These are phyloP conservation scores for Sarcophaga caerulescens DNA, from an alignment of 2,888 invertebrate genomes.

Conservation along the genomic window DNA sequence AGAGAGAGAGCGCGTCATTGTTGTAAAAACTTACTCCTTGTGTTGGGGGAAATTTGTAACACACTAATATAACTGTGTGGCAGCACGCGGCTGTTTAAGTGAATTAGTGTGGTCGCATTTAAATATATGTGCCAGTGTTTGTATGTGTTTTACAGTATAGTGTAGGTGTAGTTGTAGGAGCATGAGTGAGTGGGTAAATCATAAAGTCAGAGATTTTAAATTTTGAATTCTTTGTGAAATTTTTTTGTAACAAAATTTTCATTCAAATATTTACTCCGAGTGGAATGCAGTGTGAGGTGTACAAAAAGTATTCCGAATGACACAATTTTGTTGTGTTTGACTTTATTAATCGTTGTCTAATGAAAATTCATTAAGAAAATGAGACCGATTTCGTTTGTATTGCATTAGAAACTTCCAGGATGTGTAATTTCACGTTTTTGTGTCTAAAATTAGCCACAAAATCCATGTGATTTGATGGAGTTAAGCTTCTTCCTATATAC, in stretches of 20 bases:
- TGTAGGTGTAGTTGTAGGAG: background rate
- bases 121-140: slow-evolving; percentile 15
- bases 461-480: no score
- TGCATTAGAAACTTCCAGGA: no score
- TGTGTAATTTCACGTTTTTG: no score
- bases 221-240: slow-evolving; percentile 40
- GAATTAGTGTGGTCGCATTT: slow-evolving; percentile 36
- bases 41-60: slow-evolving; percentile 60
- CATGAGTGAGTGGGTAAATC: slow-evolving; percentile 37
- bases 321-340: no score
- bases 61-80: slow-evolving; percentile 44
- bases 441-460: no score
- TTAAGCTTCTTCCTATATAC: no score
- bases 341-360: no score
- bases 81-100: slow-evolving; percentile 36
- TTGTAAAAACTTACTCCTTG: slow-evolving; percentile 58
- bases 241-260: background rate
- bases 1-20: slow-evolving; percentile 25
- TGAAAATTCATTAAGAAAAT: no score
- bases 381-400: no score
- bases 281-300: no score
- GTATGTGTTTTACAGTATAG: slow-evolving; percentile 13
- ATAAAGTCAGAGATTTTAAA: slow-evolving; percentile 49
- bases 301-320: no score
- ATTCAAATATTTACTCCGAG: no score